These are phyloP conservation scores for Anhinga anhinga DNA, from an alignment of 2,113 vertebrate genomes.

Conservation along the genomic window DNA sequence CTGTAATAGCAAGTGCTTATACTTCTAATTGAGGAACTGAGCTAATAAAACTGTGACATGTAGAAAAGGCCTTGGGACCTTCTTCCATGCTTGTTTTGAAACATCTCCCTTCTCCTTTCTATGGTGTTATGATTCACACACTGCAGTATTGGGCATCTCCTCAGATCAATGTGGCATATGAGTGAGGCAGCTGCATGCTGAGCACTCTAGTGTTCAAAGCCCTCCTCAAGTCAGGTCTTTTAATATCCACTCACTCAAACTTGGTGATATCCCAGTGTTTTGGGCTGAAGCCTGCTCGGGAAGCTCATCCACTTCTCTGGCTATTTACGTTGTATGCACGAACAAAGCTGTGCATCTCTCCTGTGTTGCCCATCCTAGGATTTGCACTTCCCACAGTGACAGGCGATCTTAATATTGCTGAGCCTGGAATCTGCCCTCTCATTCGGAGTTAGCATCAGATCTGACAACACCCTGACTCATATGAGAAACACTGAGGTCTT, in stretches of 20 bases:
- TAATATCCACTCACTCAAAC: background rate
- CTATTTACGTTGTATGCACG: background rate
- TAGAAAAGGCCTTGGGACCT: background rate
- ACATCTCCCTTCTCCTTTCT: background rate
- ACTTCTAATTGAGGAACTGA: background rate
- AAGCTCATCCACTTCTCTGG: background rate
- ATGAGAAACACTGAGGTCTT: background rate
- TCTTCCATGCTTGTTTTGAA: background rate
- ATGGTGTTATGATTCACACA: background rate
- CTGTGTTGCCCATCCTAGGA: background rate
- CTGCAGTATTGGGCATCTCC: background rate
- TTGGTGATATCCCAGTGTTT: background rate
- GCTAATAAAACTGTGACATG: background rate
- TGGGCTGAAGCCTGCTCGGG: background rate
- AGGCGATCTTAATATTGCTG: background rate
- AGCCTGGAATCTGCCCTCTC: background rate
- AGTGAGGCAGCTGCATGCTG: background rate
- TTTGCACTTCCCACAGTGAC: background rate
- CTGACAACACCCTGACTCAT: background rate
- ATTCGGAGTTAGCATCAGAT: background rate
- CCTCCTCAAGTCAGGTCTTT: background rate
- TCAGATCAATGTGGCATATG: accelerated
- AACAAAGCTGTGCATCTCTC: background rate
- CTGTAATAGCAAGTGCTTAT: background rate
- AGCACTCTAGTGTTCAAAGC: background rate